Evolutionary conservation across 2,888 invertebrate genomes (phyloP), one percentile per base, ranked within the genome.

Genomic region (Tiliacea citrago): DNA sequence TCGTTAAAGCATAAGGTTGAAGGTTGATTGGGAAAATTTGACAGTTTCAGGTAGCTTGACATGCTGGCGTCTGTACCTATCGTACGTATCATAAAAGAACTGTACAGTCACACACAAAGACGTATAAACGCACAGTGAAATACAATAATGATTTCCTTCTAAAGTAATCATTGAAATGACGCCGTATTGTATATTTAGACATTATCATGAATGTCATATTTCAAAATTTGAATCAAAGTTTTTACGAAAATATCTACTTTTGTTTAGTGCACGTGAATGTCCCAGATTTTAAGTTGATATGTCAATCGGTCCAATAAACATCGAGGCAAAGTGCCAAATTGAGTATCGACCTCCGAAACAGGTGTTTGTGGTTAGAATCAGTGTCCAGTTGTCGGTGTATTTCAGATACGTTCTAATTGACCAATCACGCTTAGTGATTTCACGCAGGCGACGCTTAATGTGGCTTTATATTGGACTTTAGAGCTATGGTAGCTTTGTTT

Each of bases 371-470:
- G 77, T 67, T 45, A 57, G 49, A 67, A 47, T 51, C 65, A 65
- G 29, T 71, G 55, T 65, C 65, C 49, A 24, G 18, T 35, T 63
- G 42, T 51, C 49, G 29, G 35, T 51, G 49, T 62, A 68, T 71
- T 70, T 77, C 67, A 49, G 67, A 45, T 55, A 60, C 60, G 60
- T 65, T 57, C 29, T n/a, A 39, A 65, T 57, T 65, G 60, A 47
- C 16, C 60, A 83, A 78, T 78, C 65, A 72, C 29, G 75, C 13
- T 66, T 35, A 61, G 55, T 78, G 81, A 81, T 78, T 81, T 65
- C 61, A 81, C 29, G 77, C 21, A n/a, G 35, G 21, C 29, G 39
- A 13, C 35, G 42, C 21, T 42, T 39, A 75, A 18, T 68, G 68
- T 45, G 63, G 67, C 45, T 81, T 66, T 75, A 51, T 18, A 62